Percentiles rank a stretch among this genome's conserved stretches.
These are phyloP conservation scores for Macquaria ambigua DNA, from an alignment of 2,113 vertebrate genomes.

Conservation along the genomic window DNA sequence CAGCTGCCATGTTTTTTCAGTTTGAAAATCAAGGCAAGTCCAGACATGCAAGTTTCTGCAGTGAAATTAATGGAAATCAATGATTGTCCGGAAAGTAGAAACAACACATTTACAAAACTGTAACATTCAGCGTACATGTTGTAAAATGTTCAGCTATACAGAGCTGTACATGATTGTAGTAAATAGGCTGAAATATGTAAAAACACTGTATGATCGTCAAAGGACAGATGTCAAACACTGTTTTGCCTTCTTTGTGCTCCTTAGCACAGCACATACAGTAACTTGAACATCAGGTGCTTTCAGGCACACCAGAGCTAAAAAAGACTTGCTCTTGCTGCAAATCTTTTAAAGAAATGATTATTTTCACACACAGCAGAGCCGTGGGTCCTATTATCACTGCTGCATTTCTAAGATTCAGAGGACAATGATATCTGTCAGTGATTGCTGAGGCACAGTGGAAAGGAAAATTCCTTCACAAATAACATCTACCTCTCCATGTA, in stretches of 20 bases:
- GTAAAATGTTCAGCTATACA: neutral
- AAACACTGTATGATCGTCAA: conserved; percentile 15
- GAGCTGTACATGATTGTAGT: neutral
- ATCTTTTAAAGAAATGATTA: neutral
- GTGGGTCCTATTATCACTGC: neutral
- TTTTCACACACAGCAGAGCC: neutral
- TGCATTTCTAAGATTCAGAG: neutral
- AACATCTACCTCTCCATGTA: neutral
- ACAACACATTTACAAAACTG: neutral
- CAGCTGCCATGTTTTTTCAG: neutral
- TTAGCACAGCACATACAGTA: neutral
- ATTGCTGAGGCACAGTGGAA: conserved; percentile 28
- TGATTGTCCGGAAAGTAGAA: neutral
- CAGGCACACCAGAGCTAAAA: neutral
- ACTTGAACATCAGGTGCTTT: neutral
- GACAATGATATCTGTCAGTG: neutral
- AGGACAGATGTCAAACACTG: neutral
- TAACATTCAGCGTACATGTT: too few species aligned
- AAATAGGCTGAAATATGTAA: neutral
- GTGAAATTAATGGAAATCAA: neutral
- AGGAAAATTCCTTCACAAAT: neutral
- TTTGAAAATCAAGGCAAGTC: neutral
- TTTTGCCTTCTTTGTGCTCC: neutral
- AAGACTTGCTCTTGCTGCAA: neutral
- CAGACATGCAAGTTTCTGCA: neutral